Evolutionary conservation across 2,888 invertebrate species (phyloP).

Genomic region (Danaus chrysippus): DNA sequence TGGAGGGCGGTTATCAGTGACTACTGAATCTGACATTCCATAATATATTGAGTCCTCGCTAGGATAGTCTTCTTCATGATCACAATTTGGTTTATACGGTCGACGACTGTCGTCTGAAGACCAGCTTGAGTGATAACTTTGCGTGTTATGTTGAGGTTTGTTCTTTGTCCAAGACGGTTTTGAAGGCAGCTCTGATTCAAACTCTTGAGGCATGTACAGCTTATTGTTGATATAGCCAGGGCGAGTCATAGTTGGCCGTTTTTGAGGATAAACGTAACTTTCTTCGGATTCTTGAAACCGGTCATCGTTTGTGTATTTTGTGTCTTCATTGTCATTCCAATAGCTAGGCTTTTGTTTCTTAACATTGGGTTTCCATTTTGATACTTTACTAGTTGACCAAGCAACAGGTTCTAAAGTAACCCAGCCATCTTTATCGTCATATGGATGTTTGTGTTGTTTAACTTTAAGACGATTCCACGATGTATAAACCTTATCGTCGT

Average conservation of each 20-base stretch:
- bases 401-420: constrained; percentile 87
- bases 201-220: constrained; percentile 54
- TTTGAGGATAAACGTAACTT: constrained; percentile 54
- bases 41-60: constrained; percentile 60
- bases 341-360: constrained; percentile 73
- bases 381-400: constrained; percentile 89
- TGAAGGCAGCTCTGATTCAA: constrained; percentile 62
- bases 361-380: constrained; percentile 86
- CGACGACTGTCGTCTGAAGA: constrained; percentile 64
- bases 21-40: constrained; percentile 62
- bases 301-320: constrained; percentile 46
- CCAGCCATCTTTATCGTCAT: constrained; percentile 87
- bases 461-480: constrained; percentile 76
- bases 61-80: constrained; percentile 53
- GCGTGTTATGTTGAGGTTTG: constrained; percentile 53
- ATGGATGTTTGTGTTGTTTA: constrained; percentile 79
- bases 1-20: constrained; percentile 72
- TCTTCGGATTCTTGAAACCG: constrained; percentile 48
- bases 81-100: constrained; percentile 67
- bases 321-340: constrained; percentile 64
- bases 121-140: constrained; percentile 56
- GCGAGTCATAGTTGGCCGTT: constrained; percentile 54
- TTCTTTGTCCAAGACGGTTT: constrained; percentile 59
- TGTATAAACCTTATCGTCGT: constrained; percentile 59
- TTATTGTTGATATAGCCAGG: constrained; percentile 68